These are phyloP conservation scores for Zoanthus gigantus DNA, from an alignment of 92 coral and sea anemone species.

Conservation along the genomic window DNA sequence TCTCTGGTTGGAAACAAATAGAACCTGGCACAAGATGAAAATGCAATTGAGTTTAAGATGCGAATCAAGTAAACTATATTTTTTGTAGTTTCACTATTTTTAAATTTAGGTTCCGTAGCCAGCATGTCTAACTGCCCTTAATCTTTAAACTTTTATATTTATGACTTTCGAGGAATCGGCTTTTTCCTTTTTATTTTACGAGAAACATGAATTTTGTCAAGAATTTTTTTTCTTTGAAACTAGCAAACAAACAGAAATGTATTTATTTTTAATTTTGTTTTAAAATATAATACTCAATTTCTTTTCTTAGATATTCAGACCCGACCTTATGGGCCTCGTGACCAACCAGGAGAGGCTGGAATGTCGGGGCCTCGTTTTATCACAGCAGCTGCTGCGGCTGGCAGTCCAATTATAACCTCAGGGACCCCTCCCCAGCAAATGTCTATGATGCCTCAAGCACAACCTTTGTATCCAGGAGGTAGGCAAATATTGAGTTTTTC, in stretches of 20 bases:
- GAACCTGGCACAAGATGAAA: too few relatives aligned
- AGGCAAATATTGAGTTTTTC: not conserved
- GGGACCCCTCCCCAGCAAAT: conserved; percentile 36
- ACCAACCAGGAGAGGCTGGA: conserved; percentile 27
- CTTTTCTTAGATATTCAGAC: conserved; percentile 2
- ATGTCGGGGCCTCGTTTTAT: conserved; percentile 20
- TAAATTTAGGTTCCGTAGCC: too few relatives aligned
- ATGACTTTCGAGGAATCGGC: too few relatives aligned
- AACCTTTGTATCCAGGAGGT: conserved; percentile 23
- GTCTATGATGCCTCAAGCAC: conserved; percentile 35
- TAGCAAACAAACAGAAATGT: not conserved
- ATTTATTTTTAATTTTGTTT: not conserved
- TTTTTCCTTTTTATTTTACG: too few relatives aligned
- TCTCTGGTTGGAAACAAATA: too few relatives aligned
- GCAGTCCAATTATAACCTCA: conserved; percentile 40
- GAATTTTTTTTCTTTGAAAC: too few relatives aligned
- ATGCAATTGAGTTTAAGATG: too few relatives aligned
- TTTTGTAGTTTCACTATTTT: too few relatives aligned
- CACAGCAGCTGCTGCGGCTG: conserved; percentile 38
- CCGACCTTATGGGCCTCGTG: conserved; percentile 38
- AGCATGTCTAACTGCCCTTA: too few relatives aligned
- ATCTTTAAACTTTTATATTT: too few relatives aligned
- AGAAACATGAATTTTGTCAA: too few relatives aligned
- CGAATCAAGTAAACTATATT: too few relatives aligned
- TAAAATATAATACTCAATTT: not conserved